These are phyloP conservation scores for Lamellibrachia satsuma DNA, from an alignment of 2,888 invertebrate species.

Conservation along the genomic window DNA sequence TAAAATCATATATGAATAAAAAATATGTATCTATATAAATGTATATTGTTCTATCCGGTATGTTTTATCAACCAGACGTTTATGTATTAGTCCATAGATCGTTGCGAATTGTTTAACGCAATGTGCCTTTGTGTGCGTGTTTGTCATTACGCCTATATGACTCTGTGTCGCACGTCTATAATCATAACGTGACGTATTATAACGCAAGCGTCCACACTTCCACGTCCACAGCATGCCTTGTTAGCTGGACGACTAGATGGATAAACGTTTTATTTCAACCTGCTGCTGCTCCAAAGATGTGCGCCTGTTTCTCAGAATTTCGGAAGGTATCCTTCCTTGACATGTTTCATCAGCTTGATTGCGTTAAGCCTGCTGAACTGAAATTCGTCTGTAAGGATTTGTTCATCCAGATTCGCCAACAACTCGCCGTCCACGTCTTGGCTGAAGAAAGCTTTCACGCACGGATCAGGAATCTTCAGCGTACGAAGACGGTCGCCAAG, in stretches of 20 bases:
- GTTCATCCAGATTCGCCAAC: conserved; percentile 1
- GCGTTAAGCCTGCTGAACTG: conserved; percentile 9
- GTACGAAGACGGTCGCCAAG: neutral
- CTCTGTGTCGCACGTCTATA: no score
- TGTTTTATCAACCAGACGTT: no score
- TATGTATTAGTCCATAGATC: no score
- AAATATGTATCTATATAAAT: no score
- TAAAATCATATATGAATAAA: no score
- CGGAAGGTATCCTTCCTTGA: neutral
- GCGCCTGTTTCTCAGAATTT: neutral
- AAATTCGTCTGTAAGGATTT: neutral
- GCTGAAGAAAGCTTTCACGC: neutral
- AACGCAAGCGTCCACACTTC: no score
- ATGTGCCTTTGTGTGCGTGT: no score
- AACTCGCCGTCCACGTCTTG: neutral
- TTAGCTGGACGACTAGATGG: neutral
- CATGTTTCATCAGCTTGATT: conserved; percentile 6
- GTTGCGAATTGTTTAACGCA: no score
- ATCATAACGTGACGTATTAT: no score
- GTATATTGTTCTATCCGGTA: no score
- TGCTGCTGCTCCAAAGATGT: neutral
- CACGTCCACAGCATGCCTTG: neutral
- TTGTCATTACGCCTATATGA: no score
- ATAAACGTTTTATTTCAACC: neutral
- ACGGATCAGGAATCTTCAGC: neutral